Evolutionary conservation across 2,888 invertebrate species (phyloP).

Genomic region (Ganaspis brasiliensis): DNA sequence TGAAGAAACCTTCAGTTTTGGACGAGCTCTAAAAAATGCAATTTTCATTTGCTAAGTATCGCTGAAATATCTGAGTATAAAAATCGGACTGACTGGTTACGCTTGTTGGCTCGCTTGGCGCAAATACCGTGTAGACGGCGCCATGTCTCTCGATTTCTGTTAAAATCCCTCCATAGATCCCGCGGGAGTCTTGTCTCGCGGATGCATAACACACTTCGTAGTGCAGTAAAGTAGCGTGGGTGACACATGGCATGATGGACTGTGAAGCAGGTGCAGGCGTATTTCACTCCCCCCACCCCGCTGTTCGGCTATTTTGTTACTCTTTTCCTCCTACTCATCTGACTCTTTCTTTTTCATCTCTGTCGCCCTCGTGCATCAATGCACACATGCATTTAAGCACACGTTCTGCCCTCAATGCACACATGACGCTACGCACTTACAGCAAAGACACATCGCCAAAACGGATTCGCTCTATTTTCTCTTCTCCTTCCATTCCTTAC

Average conservation of each 20-base stretch:
- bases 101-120: slow-evolving; percentile 37
- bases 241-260: slow-evolving; percentile 79
- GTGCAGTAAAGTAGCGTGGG: slow-evolving; percentile 80
- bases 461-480: slow-evolving; percentile 59
- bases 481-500: slow-evolving; percentile 56
- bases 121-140: slow-evolving; percentile 60
- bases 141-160: slow-evolving; percentile 76
- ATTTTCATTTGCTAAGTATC: background rate
- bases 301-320: slow-evolving; percentile 45
- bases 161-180: slow-evolving; percentile 76
- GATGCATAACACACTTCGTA: slow-evolving; percentile 79
- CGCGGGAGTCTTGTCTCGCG: slow-evolving; percentile 73
- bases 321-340: slow-evolving; percentile 51
- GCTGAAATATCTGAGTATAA: background rate
- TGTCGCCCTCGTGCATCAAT: slow-evolving; percentile 34
- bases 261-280: slow-evolving; percentile 78
- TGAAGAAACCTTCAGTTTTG: no score
- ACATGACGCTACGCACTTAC: slow-evolving; percentile 63
- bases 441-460: slow-evolving; percentile 41
- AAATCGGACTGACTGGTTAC: slow-evolving; percentile 22
- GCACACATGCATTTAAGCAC: slow-evolving; percentile 65
- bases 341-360: slow-evolving; percentile 47
- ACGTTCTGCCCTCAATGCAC: slow-evolving; percentile 66
- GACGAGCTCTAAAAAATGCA: background rate
- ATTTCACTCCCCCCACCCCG: slow-evolving; percentile 62